Evolutionary conservation across 2,888 invertebrate genomes (phyloP).

Genomic region (Pyrrhopygopsis socrates): DNA sequence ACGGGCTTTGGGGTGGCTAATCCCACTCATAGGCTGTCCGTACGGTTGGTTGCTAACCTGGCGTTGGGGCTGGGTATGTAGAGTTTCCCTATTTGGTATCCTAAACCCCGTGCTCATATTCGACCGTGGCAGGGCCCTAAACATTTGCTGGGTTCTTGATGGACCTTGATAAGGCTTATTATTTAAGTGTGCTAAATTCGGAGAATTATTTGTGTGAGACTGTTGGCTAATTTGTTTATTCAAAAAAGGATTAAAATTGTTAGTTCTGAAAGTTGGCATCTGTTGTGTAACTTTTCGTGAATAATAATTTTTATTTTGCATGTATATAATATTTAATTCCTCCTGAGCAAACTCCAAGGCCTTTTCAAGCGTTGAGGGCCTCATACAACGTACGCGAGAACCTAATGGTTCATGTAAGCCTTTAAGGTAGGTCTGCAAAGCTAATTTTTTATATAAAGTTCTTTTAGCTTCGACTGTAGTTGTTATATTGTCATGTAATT

Average conservation of each 20-base stretch:
- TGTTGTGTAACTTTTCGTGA: neutral
- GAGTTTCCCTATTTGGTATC: constrained; percentile 12
- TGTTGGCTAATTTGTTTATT: neutral
- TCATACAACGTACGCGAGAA: constrained; percentile 15
- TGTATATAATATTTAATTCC: constrained; percentile 11
- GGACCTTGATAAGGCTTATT: constrained; percentile 6
- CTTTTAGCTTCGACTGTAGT: constrained; percentile 16
- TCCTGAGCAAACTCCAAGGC: constrained; percentile 17
- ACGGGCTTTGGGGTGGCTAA: constrained; percentile 26
- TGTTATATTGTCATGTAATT: constrained; percentile 1
- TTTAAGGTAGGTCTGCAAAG: neutral
- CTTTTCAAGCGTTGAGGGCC: constrained; percentile 10
- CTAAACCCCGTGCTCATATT: constrained; percentile 24
- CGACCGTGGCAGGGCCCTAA: constrained; percentile 14
- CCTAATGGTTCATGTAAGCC: constrained; percentile 27
- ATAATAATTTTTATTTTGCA: constrained; percentile 26
- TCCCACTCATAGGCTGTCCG: constrained; percentile 39
- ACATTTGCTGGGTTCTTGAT: neutral
- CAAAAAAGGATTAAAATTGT: constrained; percentile 5
- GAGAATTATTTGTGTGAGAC: neutral
- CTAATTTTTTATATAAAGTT: constrained; percentile 21
- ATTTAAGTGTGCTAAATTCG: neutral
- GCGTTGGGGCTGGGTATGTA: neutral
- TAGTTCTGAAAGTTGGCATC: neutral
- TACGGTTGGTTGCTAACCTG: neutral